Evolutionary conservation across 2,113 vertebrate species (phyloP).

Genomic region (Cariama cristata): DNA sequence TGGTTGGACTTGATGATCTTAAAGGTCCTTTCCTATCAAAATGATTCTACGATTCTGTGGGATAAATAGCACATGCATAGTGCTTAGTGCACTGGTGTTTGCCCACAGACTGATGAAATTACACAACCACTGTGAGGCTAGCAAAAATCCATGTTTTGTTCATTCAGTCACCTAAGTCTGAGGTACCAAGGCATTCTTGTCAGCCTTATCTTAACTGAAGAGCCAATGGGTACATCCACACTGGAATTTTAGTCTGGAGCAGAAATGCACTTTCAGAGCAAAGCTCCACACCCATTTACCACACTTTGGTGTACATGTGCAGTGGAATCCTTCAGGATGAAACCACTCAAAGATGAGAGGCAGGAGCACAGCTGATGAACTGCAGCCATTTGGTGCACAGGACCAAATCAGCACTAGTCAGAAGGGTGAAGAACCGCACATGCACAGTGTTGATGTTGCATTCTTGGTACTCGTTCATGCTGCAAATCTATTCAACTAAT

Average conservation of each 20-base stretch:
- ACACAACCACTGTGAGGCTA: neutral
- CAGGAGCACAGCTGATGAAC: neutral
- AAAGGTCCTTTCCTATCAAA: neutral
- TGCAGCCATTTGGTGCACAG: neutral
- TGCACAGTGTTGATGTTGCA: neutral
- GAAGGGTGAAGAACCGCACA: neutral
- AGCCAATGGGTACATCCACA: neutral
- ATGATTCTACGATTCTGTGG: neutral
- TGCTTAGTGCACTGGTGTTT: neutral
- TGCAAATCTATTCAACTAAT: neutral
- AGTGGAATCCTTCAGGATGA: neutral
- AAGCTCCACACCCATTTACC: neutral
- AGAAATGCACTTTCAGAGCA: neutral
- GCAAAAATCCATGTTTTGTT: neutral
- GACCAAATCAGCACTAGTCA: neutral
- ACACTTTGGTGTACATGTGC: neutral
- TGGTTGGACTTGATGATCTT: too few relatives aligned
- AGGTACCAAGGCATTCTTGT: neutral
- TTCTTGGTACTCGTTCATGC: fast-evolving
- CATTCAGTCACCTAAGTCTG: neutral
- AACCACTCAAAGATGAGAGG: neutral
- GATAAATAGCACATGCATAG: neutral
- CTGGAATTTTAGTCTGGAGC: neutral
- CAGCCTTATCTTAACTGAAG: neutral
- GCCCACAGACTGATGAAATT: neutral